Evolutionary conservation across 2,888 invertebrate genomes (phyloP), one percentile per base, ranked within the genome.

Genomic region (Reticulitermes lucifugus): DNA sequence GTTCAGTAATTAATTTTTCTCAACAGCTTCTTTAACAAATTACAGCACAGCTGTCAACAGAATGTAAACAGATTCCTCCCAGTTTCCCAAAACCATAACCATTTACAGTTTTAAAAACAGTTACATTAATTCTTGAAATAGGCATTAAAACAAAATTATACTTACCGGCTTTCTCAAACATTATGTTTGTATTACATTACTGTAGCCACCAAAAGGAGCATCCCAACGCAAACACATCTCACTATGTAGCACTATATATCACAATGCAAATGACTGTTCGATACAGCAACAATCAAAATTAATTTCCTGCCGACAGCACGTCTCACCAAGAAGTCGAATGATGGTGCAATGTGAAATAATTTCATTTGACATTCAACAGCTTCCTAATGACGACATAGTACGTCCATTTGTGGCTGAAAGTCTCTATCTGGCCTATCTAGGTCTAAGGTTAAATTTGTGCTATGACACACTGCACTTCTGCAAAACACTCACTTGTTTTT

Each of bases 351-450:
- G 70, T 25, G 70, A 70, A 70, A 25, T 18, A 73, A 41, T 14
- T 73, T 2, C 14, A n/a, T 65, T 65, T n/a, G n/a, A 65, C 65
- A 65, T 25, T 10, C 25, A n/a, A 65, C 4, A 55, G 55, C 25
- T 65, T 25, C 25, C 65, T 65, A 65, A 65, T 6, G 25, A 65
- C 12, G 6, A 25, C 65, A 12, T 7, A 46, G 46, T n/a, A n/a
- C n/a, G 9, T 25, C 65, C 21, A 55, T 55, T 14, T 18, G 12
- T 55, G 5, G 55, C 14, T 55, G 6, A 10, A 25, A n/a, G 65
- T 46, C 77, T 77, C 51, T 77, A 77, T 35, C 14, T 43, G 41
- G 43, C 75, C 75, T 75, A 75, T 35, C 22, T 22, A n/a, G 60
- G 2, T 60, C 60, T 60, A 2, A 14, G 2, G 21, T 60, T 60